Conservation (phyloP, 1,140 invertebrate species). For the Drosophila tani region DNA sequence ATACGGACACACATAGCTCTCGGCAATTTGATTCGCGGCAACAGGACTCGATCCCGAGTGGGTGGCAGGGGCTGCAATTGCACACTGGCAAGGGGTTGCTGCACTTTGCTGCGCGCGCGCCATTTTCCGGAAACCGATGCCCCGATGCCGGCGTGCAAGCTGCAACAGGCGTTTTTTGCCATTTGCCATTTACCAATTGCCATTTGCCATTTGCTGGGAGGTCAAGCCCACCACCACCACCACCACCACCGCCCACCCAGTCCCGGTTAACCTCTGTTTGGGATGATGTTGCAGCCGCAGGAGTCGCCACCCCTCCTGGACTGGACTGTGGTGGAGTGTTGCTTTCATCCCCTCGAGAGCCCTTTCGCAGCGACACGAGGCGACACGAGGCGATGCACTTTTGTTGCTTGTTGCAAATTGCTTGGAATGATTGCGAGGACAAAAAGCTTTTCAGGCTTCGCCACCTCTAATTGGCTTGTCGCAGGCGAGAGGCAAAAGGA, state of each 20-base stretch:
- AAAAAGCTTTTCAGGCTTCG: conserved; percentile 64
- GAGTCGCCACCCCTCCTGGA: conserved; percentile 26
- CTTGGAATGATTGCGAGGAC: conserved; percentile 46
- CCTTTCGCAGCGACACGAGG: not conserved
- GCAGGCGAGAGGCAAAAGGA: conserved; percentile 8
- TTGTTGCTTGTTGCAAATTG: conserved; percentile 55
- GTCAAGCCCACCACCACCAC: conserved; percentile 28
- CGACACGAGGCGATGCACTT: conserved; percentile 59
- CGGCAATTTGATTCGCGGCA: conserved; percentile 36
- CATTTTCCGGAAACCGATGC: conserved; percentile 23
- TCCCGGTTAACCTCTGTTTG: conserved; percentile 40
- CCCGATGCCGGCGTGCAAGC: conserved; percentile 13
- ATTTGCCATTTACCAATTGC: conserved; percentile 19
- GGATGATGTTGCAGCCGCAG: conserved; percentile 41
- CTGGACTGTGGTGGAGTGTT: not conserved
- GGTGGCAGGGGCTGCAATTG: conserved; percentile 24
- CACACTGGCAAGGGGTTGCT: conserved; percentile 49
- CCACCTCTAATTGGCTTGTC: conserved; percentile 69
- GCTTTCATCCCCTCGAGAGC: conserved; percentile 7
- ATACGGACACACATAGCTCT: conserved; percentile 27
- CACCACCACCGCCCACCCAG: too few relatives aligned
- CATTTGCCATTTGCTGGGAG: conserved; percentile 5
- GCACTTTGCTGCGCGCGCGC: conserved; percentile 56
- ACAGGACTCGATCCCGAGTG: conserved; percentile 12
- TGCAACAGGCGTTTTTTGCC: conserved; percentile 38